Percentiles rank a stretch among this genome's conserved stretches.
Conservation (phyloP, 2,113 vertebrate species). For the Calcarius ornatus region DNA sequence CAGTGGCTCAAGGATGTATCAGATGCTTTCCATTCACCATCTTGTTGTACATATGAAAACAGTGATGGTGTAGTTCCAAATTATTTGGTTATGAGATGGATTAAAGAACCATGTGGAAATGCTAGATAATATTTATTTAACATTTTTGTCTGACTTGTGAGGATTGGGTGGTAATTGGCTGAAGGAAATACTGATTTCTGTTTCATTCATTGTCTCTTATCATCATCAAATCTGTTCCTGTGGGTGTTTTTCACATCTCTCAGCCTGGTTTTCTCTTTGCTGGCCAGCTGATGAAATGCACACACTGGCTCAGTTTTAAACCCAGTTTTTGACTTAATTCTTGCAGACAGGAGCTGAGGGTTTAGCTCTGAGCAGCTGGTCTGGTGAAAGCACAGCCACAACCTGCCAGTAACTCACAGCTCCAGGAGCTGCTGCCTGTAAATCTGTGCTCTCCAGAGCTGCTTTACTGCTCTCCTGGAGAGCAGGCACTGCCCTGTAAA, state of each 20-base stretch:
- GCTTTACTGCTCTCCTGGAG: not conserved
- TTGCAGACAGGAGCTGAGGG: not conserved
- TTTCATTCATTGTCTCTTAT: not conserved
- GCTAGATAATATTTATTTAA: not conserved
- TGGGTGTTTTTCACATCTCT: not conserved
- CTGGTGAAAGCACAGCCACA: not conserved
- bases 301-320: not conserved
- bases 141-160: not conserved
- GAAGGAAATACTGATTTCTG: not conserved
- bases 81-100: not conserved
- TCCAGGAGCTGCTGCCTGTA: not conserved
- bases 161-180: not conserved
- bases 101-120: not conserved
- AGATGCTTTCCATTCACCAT: not conserved
- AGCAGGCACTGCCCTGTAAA: not conserved
- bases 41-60: not conserved
- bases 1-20: not conserved
- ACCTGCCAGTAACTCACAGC: not conserved
- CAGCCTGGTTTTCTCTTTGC: not conserved
- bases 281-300: not conserved
- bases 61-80: not conserved
- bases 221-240: not conserved
- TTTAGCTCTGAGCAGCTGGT: not conserved
- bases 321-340: not conserved
- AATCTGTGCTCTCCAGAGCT: not conserved